Percentiles rank a stretch among this genome's conserved stretches.
Conservation (phyloP, 2,888 invertebrate genomes). For the Unio pictorum region DNA sequence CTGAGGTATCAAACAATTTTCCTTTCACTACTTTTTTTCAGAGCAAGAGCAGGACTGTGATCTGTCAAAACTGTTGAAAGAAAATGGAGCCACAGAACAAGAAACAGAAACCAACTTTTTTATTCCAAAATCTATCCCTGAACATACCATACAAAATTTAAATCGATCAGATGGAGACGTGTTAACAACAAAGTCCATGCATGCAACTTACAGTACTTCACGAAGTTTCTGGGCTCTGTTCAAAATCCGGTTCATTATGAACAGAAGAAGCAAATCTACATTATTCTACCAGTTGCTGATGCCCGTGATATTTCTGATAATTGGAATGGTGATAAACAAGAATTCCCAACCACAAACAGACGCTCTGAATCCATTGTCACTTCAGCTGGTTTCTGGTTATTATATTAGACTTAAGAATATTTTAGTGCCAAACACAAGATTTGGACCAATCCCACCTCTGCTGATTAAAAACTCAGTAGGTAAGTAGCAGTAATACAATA, state of each 20-base stretch:
- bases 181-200: too few species aligned
- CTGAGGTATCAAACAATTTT: too few species aligned
- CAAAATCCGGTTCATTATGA: conserved; percentile 40
- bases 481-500: conserved; percentile 23
- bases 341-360: conserved; percentile 5
- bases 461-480: conserved; percentile 39
- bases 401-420: conserved; percentile 13
- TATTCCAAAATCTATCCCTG: too few species aligned
- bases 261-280: conserved; percentile 31
- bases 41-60: too few species aligned
- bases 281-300: conserved; percentile 50
- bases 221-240: conserved; percentile 51
- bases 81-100: too few species aligned
- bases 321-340: conserved; percentile 49
- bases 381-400: conserved; percentile 18
- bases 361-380: conserved; percentile 14
- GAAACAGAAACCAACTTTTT: too few species aligned
- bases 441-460: conserved; percentile 29
- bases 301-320: conserved; percentile 50
- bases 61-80: too few species aligned
- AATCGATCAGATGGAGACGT: too few species aligned
- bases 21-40: too few species aligned
- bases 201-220: conserved; percentile 4
- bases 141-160: too few species aligned
- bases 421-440: conserved; percentile 11